phyloP scores from a whole-genome alignment of 2,113 vertebrate genomes.

The Trogon melanurus region DNA sequence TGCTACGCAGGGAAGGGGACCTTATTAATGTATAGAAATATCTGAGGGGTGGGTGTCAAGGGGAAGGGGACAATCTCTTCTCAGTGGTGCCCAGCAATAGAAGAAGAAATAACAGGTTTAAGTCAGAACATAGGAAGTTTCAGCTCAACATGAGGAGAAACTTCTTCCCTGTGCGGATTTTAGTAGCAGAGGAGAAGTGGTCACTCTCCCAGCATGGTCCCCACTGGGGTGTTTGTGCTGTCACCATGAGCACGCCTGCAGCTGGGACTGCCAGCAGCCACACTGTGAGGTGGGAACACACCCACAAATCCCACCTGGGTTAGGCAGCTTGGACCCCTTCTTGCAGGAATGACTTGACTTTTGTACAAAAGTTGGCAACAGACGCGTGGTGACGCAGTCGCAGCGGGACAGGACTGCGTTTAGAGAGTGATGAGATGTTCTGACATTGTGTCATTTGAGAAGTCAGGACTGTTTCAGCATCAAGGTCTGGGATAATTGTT shows the following conservation, averaged over 20 bases:
- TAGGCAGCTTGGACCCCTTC: too few relatives aligned
- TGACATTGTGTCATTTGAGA: background rate
- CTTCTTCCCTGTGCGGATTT: background rate
- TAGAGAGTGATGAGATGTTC: background rate
- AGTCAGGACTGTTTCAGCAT: background rate
- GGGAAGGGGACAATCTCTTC: too few relatives aligned
- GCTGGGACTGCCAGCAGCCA: background rate
- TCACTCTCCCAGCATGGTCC: background rate
- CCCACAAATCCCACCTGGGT: background rate
- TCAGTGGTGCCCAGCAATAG: too few relatives aligned
- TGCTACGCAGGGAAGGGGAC: background rate
- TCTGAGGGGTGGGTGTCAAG: too few relatives aligned
- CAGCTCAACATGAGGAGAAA: too few relatives aligned
- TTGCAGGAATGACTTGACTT: background rate
- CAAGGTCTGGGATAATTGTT: background rate
- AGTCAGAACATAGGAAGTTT: too few relatives aligned
- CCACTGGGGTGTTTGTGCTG: background rate
- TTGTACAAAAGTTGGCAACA: background rate
- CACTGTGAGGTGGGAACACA: background rate
- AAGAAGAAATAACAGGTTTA: too few relatives aligned
- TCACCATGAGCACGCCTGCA: background rate
- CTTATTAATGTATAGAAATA: background rate
- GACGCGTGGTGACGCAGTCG: background rate
- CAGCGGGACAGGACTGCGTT: background rate
- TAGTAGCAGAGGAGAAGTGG: background rate